phyloP scores from a whole-genome alignment of 1,140 invertebrate species.

The Leptinotarsa texana region DNA sequence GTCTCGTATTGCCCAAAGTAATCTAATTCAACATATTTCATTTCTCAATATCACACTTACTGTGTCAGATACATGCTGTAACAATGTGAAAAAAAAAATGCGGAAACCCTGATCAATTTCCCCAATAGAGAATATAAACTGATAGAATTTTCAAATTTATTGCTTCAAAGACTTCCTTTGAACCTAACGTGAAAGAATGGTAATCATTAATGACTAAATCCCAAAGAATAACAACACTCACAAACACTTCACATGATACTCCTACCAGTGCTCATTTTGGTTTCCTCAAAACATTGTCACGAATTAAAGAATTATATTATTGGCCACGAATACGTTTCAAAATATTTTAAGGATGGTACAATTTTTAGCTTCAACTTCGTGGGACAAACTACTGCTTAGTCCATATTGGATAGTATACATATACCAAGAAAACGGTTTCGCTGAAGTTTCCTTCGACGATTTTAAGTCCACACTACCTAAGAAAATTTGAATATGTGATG shows the following conservation, averaged over 20 bases:
- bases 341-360: too few relatives aligned
- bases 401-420: too few relatives aligned
- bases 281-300: constrained; percentile 22
- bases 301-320: too few relatives aligned
- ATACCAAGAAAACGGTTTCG: too few relatives aligned
- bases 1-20: neutral
- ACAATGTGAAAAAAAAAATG: constrained; percentile 1
- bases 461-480: too few relatives aligned
- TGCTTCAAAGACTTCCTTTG: neutral
- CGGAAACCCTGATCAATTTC: constrained; percentile 20
- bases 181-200: constrained; percentile 18
- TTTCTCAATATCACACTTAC: neutral
- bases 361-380: too few relatives aligned
- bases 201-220: constrained; percentile 16
- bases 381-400: too few relatives aligned
- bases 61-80: constrained; percentile 11
- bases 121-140: constrained; percentile 1
- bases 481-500: too few relatives aligned
- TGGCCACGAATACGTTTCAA: too few relatives aligned
- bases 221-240: constrained; percentile 9
- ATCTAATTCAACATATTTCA: neutral
- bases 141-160: constrained; percentile 17
- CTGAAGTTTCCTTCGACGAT: too few relatives aligned
- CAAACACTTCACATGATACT: constrained; percentile 13
- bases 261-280: constrained; percentile 18